phyloP scores from a whole-genome alignment of 2,113 vertebrate species.

The Pantherophis guttatus region DNA sequence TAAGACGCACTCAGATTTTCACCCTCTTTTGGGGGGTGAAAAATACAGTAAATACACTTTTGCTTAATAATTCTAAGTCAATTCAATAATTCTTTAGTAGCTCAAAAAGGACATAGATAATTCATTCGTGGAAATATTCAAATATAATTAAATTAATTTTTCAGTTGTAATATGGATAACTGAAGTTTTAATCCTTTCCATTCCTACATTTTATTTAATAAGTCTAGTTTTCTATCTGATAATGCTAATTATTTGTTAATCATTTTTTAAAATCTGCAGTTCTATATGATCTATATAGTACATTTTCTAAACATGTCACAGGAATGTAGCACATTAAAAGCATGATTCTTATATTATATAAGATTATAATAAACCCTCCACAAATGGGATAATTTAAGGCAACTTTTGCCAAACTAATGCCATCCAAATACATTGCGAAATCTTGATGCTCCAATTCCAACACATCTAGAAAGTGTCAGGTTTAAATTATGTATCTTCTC shows the following conservation, averaged over 20 bases:
- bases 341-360: neutral
- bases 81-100: neutral
- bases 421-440: neutral
- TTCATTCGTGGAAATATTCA: neutral
- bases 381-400: neutral
- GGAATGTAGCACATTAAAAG: neutral
- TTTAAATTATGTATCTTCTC: neutral
- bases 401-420: neutral
- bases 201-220: neutral
- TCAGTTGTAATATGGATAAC: neutral
- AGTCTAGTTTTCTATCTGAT: neutral
- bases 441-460: neutral
- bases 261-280: neutral
- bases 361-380: neutral
- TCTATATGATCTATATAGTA: neutral
- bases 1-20: too few species aligned
- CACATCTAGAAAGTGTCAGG: neutral
- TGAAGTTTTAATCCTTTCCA: neutral
- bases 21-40: too few species aligned
- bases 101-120: neutral
- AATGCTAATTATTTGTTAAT: neutral
- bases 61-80: neutral
- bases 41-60: neutral
- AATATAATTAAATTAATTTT: neutral
- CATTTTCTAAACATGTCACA: neutral